Percentiles rank a stretch among this genome's conserved stretches.
These are phyloP conservation scores for Danaus chrysippus DNA, from an alignment of 2,888 invertebrate species.

Conservation along the genomic window DNA sequence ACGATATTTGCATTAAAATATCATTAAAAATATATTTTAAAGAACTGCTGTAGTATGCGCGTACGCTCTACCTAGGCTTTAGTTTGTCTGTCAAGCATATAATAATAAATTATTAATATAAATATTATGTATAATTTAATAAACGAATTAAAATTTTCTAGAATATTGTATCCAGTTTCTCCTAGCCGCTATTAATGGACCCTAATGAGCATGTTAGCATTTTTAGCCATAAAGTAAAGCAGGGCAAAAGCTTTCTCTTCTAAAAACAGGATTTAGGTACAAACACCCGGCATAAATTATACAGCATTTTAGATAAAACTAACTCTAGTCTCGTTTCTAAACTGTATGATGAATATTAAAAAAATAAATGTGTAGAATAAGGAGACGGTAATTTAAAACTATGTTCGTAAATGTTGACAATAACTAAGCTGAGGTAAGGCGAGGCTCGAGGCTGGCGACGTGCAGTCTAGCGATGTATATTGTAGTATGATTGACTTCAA, in stretches of 20 bases:
- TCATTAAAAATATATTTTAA: too few relatives aligned
- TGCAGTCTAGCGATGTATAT: background rate
- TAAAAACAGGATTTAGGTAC: conserved; percentile 11
- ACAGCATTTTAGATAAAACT: background rate
- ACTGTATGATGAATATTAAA: too few relatives aligned
- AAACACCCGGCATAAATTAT: background rate
- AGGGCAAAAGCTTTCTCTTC: conserved; percentile 13
- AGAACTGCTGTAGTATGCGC: too few relatives aligned
- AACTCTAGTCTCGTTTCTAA: too few relatives aligned
- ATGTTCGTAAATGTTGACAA: background rate
- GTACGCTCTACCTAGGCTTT: too few relatives aligned
- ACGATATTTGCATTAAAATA: too few relatives aligned
- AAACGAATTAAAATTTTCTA: background rate
- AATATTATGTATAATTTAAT: too few relatives aligned
- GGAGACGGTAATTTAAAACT: too few relatives aligned
- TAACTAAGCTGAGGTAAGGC: background rate
- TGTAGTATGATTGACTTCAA: background rate
- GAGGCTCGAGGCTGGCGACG: background rate
- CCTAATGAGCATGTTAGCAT: conserved; percentile 16
- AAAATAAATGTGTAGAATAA: too few relatives aligned
- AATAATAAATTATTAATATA: too few relatives aligned
- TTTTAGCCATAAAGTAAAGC: conserved; percentile 17
- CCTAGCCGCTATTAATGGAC: conserved; percentile 10
- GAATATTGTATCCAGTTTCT: background rate
- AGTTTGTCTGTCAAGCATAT: too few relatives aligned